These are phyloP conservation scores for Hedya salicella DNA, from an alignment of 2,888 invertebrate species.

Conservation along the genomic window DNA sequence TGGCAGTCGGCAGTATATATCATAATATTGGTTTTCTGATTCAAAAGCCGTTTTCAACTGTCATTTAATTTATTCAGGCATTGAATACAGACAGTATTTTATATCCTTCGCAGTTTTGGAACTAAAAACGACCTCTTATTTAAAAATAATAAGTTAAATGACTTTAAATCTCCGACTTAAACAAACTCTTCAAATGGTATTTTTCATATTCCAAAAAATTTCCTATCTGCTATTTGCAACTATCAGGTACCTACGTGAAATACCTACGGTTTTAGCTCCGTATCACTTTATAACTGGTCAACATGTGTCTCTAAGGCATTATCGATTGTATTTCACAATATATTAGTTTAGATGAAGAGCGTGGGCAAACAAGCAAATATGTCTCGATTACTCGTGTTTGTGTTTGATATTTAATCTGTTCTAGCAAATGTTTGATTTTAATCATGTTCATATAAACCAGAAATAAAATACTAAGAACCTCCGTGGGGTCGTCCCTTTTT, in stretches of 20 bases:
- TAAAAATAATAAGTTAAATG: no score
- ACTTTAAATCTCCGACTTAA: no score
- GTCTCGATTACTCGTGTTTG: conserved; percentile 11
- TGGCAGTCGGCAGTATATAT: no score
- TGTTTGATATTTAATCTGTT: conserved; percentile 10
- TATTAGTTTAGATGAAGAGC: not conserved
- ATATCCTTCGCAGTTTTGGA: no score
- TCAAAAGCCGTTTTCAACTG: conserved; percentile 22
- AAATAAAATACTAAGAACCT: conserved; percentile 2
- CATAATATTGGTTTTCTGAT: conserved; percentile 35
- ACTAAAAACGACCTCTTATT: no score
- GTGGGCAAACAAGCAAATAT: not conserved
- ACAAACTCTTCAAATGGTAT: no score
- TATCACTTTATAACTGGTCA: not conserved
- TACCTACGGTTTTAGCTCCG: not conserved
- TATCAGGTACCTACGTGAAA: not conserved
- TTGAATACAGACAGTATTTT: not conserved
- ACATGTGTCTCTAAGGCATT: not conserved
- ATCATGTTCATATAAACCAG: conserved; percentile 15
- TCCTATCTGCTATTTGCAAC: not conserved
- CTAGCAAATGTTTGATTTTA: conserved; percentile 12
- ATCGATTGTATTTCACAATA: conserved; percentile 3
- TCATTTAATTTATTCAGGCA: conserved; percentile 13
- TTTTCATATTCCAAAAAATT: no score
- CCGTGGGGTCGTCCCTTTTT: conserved; percentile 5